Evolutionary conservation across 2,113 vertebrate species (phyloP).

Genomic region (Sminthopsis crassicaudata): DNA sequence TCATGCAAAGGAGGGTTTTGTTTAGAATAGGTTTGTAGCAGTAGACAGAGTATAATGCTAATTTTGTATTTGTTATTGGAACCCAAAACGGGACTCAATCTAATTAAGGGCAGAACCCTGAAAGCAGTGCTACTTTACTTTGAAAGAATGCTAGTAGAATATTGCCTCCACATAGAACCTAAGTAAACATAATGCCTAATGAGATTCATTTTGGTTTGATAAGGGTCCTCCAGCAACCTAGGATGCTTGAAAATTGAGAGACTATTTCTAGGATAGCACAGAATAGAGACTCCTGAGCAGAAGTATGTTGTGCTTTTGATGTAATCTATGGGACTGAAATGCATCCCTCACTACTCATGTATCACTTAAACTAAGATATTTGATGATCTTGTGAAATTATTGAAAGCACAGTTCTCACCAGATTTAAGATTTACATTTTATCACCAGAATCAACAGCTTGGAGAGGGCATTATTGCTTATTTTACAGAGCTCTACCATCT

Average conservation of each 20-base stretch:
- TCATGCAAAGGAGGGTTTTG: not conserved
- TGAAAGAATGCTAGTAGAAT: not conserved
- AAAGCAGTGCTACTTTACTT: not conserved
- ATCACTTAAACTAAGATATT: not conserved
- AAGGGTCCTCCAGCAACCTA: not conserved
- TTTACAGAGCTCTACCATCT: not conserved
- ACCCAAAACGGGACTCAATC: not conserved
- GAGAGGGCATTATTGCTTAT: not conserved
- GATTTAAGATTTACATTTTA: not conserved
- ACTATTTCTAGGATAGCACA: not conserved
- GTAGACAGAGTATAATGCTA: not conserved
- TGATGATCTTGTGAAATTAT: slow-evolving; percentile 1
- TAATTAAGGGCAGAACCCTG: not conserved
- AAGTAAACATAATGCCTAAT: not conserved
- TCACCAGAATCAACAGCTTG: not conserved
- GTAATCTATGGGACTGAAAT: not conserved
- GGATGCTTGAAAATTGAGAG: not conserved
- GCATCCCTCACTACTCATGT: not conserved
- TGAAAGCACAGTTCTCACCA: not conserved
- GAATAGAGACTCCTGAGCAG: not conserved
- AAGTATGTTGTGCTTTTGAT: not conserved
- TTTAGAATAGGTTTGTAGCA: not conserved
- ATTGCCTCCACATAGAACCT: not conserved
- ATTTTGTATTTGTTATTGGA: not conserved
- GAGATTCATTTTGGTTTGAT: not conserved